These are phyloP conservation scores for Cerastis leucographa DNA, from an alignment of 2,888 invertebrate genomes.

Conservation along the genomic window DNA sequence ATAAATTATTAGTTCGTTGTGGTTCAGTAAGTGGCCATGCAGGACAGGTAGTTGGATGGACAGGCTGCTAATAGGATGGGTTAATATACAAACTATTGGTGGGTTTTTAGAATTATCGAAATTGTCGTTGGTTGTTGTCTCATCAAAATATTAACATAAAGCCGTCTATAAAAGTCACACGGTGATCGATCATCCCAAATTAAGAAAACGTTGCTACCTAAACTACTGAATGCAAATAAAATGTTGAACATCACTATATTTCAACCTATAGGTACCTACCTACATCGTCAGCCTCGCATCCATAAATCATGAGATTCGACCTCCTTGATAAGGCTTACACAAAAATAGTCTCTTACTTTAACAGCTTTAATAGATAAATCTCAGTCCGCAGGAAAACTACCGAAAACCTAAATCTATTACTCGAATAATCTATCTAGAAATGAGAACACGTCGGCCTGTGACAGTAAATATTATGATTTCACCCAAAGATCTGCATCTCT, in stretches of 20 bases:
- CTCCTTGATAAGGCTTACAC: constrained; percentile 47
- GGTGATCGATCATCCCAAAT: constrained; percentile 40
- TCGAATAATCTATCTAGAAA: constrained; percentile 85
- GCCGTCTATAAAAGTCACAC: constrained; percentile 4
- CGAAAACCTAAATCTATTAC: constrained; percentile 73
- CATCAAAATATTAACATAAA: constrained; percentile 33
- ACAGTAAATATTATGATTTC: constrained; percentile 89
- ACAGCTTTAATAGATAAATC: constrained; percentile 57
- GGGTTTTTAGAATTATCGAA: constrained; percentile 5
- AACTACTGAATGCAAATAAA: constrained; percentile 10
- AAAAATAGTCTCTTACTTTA: constrained; percentile 42
- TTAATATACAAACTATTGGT: background rate
- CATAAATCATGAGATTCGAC: constrained; percentile 53
- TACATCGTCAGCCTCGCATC: constrained; percentile 13
- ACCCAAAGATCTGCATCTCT: constrained; percentile 87
- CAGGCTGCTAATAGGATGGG: constrained; percentile 22
- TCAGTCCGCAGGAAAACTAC: constrained; percentile 56
- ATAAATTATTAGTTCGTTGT: constrained; percentile 61
- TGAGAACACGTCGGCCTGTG: constrained; percentile 82
- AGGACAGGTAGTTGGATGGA: too few relatives aligned
- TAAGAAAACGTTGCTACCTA: constrained; percentile 4
- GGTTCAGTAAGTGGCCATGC: constrained; percentile 36
- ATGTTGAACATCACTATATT: constrained; percentile 17
- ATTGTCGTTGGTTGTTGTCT: background rate
- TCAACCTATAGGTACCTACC: background rate